phyloP scores from a whole-genome alignment of 2,888 invertebrate species.

The Amiota mariae region DNA sequence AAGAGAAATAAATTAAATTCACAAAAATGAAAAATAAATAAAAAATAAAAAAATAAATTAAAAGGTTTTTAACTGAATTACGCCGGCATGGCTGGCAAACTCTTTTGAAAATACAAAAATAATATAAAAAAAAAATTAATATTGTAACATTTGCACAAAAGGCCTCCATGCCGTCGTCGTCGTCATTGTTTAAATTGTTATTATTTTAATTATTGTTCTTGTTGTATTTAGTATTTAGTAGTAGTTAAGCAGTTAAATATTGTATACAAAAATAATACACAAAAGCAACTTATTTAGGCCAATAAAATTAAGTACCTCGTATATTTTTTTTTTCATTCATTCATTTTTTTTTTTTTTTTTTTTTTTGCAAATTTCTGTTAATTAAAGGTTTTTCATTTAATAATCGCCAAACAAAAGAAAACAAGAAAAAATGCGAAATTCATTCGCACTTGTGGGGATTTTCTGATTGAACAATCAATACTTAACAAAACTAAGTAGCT shows the following conservation, averaged over 20 bases:
- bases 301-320: constrained; percentile 54
- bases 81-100: constrained; percentile 7
- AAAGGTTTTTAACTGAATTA: constrained; percentile 17
- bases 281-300: constrained; percentile 48
- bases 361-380: constrained; percentile 39
- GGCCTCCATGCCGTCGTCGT: background rate
- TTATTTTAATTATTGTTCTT: constrained; percentile 12
- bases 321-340: background rate
- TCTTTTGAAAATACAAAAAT: background rate
- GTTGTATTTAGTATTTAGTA: too few species aligned
- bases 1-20: constrained; percentile 3
- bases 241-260: too few species aligned
- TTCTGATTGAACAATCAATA: constrained; percentile 19
- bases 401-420: background rate
- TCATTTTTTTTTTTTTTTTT: constrained; percentile 1
- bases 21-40: constrained; percentile 14
- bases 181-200: background rate
- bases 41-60: constrained; percentile 12
- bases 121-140: too few species aligned
- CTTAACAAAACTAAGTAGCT: too few species aligned
- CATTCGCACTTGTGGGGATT: background rate
- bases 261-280: too few species aligned
- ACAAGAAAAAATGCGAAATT: background rate
- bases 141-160: background rate
- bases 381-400: constrained; percentile 40